Base-by-base conservation (phyloP, 2,888 invertebrate species). In the Boloria euphrosyne region DNA sequence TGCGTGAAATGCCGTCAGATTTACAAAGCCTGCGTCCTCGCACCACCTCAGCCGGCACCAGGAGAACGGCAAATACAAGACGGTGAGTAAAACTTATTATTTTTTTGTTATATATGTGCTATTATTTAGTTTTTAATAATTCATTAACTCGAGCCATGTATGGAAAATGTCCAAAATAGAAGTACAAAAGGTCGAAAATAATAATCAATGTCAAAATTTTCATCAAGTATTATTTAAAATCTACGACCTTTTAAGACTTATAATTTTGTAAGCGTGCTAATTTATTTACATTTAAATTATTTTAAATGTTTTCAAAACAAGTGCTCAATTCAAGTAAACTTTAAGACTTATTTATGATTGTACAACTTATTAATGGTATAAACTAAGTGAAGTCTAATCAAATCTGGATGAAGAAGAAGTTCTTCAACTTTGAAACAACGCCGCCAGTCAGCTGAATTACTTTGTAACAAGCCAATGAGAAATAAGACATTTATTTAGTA, bases 11-110 rank as follows among this genome's bases (percentile, higher is more conserved):
- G 58, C 85, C 87, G 0, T 68, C 84, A 2, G 90, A 90, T 59
- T 74, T 83, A 3, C 82, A 84, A 49, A 87, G 83, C 63, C 76
- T 86, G 22, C 84, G 90, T 17, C 86, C 91, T 2, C 84, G 90
- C 58, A 90, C 92, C 16, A 89, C 83, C 0, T 89, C 92, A 0
- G 89, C 87, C 1, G 90, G 89, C 10, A 91, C 91, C 0, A 78
- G 91, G n/a, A 82, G 89, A n/a, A 91, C 90, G 10, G 89, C 91
- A 6, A 91, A 91, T 75, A 77, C 92, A 0, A 85, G 92, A 76
- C 81, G 92, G 92, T 92, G 86, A 72, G 80, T 71, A 38, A 7
- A 18, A 46, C 16, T 22, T 49, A 14, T 1, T 38, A 27, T 44
- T 14, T 7, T 43, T 17, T 5, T 31, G 51, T 49, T 31, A 59